Evolutionary conservation across 2,113 vertebrate species (phyloP).

Genomic region (Pelusios castaneus): DNA sequence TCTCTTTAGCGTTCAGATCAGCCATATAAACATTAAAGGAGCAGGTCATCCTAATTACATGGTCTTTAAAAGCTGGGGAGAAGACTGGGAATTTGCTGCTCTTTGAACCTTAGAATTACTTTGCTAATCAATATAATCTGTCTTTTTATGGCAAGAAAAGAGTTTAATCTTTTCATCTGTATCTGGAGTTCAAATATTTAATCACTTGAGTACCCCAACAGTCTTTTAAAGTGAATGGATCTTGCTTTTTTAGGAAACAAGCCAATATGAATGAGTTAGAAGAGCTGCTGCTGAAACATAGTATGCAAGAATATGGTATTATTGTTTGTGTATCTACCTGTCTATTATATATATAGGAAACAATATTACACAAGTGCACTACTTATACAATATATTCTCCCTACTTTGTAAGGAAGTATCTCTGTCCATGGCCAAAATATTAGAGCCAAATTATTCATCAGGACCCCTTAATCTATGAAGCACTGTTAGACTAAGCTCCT

Average conservation of each 20-base stretch:
- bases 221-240: background rate
- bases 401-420: background rate
- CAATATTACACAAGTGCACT: background rate
- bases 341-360: background rate
- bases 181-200: background rate
- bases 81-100: slow-evolving; percentile 15
- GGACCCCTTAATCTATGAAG: background rate
- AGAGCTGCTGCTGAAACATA: background rate
- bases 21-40: background rate
- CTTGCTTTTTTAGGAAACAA: background rate
- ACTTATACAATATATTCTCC: background rate
- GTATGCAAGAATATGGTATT: background rate
- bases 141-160: background rate
- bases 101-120: slow-evolving; percentile 12
- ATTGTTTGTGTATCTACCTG: background rate
- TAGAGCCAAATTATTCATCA: background rate
- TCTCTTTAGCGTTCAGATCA: background rate
- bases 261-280: background rate
- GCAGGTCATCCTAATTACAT: slow-evolving; percentile 5
- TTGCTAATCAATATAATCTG: background rate
- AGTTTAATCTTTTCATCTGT: background rate
- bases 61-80: background rate
- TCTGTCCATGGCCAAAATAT: background rate
- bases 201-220: background rate
- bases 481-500: background rate